phyloP scores from a whole-genome alignment of 2,113 vertebrate species.

The Rhabdornis inornatus region DNA sequence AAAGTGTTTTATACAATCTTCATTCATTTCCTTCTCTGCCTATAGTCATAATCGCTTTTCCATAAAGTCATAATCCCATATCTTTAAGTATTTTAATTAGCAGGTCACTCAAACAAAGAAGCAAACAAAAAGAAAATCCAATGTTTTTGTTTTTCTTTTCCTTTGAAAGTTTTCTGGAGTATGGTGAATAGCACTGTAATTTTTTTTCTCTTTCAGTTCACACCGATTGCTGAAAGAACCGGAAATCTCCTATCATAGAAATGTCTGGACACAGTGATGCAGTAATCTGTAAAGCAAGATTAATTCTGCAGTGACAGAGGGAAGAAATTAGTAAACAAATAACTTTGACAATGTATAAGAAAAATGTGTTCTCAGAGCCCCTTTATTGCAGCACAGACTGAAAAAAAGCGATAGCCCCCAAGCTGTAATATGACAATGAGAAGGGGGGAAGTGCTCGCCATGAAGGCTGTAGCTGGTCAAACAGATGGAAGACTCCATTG shows the following conservation, averaged over 20 bases:
- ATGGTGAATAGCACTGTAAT: not conserved
- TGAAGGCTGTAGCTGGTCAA: not conserved
- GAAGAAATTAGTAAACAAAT: not conserved
- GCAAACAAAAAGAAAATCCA: not conserved
- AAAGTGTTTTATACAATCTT: not conserved
- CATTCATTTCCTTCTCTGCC: not conserved
- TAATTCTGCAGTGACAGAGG: not conserved
- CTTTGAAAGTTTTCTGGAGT: not conserved
- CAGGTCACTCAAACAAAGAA: not conserved
- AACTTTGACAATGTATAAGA: not conserved
- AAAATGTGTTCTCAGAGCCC: not conserved
- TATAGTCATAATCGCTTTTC: not conserved
- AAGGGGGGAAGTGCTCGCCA: rapidly evolving
- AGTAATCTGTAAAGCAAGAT: not conserved
- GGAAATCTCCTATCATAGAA: not conserved
- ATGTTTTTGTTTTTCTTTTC: not conserved
- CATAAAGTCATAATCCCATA: not conserved
- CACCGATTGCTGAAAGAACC: not conserved
- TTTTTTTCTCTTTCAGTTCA: not conserved
- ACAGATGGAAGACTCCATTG: not conserved
- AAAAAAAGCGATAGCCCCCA: not conserved
- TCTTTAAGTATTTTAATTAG: not conserved
- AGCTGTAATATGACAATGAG: not conserved
- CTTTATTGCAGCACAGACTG: not conserved
- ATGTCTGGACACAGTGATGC: not conserved